Evolutionary conservation across 2,888 invertebrate genomes (phyloP).

Genomic region (Tachina grossa): DNA sequence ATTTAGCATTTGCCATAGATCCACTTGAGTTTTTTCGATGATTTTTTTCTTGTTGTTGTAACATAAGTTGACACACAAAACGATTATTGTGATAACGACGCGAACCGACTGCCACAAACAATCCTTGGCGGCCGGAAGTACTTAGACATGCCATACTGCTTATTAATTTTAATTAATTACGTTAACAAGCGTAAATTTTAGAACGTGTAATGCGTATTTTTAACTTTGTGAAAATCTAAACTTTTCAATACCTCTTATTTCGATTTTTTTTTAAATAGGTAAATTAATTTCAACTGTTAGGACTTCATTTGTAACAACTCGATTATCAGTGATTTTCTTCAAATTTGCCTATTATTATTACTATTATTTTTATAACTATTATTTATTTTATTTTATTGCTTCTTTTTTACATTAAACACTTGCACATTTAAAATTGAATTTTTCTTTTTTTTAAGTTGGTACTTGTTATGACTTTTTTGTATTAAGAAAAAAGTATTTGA

Average conservation of each 20-base stretch:
- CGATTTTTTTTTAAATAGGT: not conserved
- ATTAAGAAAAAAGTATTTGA: slow-evolving; percentile 57
- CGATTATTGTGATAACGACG: slow-evolving; percentile 79
- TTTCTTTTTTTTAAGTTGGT: slow-evolving; percentile 47
- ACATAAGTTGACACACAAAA: slow-evolving; percentile 77
- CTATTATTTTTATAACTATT: slow-evolving; percentile 4
- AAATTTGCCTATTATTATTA: not conserved
- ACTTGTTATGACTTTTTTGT: slow-evolving; percentile 73
- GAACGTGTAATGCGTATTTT: slow-evolving; percentile 18
- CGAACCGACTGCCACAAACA: slow-evolving; percentile 77
- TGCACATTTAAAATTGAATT: slow-evolving; percentile 50
- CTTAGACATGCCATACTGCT: slow-evolving; percentile 79
- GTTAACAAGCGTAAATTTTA: slow-evolving; percentile 48
- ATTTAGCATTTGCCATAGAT: slow-evolving; percentile 48
- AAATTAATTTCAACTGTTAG: slow-evolving; percentile 39
- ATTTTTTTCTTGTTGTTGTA: slow-evolving; percentile 72
- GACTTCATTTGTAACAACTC: slow-evolving; percentile 58
- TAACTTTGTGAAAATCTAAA: slow-evolving; percentile 8
- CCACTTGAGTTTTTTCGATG: slow-evolving; percentile 58
- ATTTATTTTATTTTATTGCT: slow-evolving; percentile 27
- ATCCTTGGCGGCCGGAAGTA: slow-evolving; percentile 80
- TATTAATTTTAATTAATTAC: slow-evolving; percentile 56
- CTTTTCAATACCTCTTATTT: slow-evolving; percentile 16
- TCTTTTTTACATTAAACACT: slow-evolving; percentile 24
- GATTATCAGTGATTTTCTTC: slow-evolving; percentile 26